Conservation (phyloP, 2,113 vertebrate species). For the Rhodinocichla rosea region DNA sequence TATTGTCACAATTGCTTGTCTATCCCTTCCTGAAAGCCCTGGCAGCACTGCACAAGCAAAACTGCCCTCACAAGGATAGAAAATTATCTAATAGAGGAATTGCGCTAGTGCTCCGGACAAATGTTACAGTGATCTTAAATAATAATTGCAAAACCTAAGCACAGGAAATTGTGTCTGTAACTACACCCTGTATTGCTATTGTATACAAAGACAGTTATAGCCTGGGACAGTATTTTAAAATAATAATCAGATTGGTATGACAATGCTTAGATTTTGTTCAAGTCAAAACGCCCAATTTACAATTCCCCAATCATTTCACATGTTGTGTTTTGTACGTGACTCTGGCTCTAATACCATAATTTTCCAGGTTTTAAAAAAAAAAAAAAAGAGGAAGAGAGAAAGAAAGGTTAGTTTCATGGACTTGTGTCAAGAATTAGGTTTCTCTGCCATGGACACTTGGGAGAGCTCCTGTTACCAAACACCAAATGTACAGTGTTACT, state of each 20-base stretch:
- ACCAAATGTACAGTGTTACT: neutral
- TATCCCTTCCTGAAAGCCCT: constrained; percentile 78
- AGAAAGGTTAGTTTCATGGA: neutral
- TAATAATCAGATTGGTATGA: constrained; percentile 1
- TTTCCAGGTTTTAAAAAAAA: neutral
- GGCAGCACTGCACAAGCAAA: constrained; percentile 57
- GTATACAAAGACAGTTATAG: constrained; percentile 19
- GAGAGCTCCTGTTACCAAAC: constrained; percentile 29
- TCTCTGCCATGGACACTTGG: neutral
- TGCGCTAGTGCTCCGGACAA: neutral
- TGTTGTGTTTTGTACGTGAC: neutral
- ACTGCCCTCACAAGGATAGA: constrained; percentile 63
- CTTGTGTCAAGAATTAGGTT: neutral
- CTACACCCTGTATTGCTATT: constrained; percentile 50
- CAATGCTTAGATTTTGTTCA: constrained; percentile 16
- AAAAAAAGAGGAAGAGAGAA: neutral
- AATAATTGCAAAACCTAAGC: constrained; percentile 31
- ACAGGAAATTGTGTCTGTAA: constrained; percentile 64
- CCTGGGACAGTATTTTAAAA: constrained; percentile 41
- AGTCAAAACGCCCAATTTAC: constrained; percentile 4
- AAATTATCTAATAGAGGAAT: constrained; percentile 72
- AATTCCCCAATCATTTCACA: neutral
- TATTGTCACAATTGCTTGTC: constrained; percentile 69
- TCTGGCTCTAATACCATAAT: neutral
- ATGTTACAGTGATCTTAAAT: constrained; percentile 30